Evolutionary conservation across 2,888 invertebrate species (phyloP), one percentile per base, ranked within the genome.

Genomic region (Dicranocentrus wangi): DNA sequence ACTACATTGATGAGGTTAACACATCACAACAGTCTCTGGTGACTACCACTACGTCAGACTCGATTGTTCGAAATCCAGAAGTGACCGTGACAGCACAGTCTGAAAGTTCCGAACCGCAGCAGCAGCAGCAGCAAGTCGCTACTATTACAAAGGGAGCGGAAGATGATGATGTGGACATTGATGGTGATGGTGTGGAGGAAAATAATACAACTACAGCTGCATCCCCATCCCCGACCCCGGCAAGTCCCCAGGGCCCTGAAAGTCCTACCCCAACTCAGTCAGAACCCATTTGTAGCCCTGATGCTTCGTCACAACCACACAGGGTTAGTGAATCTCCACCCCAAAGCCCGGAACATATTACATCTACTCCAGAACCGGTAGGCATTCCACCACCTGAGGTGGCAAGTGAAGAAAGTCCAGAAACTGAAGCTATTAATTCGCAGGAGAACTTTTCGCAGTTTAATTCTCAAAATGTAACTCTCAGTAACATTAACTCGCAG

Each of bases 361-460:
- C 55, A 0, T 65, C 55, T 1, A 66, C 65, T 27, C 66, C 75
- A 15, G 42, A 13, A 1, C n/a, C 19, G 2, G 39, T 19, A 17
- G 15, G 43, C 28, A 13, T 10, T 47, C n/a, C 25, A 10, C 28
- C 43, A 23, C 58, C 55, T 10, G 0, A 21, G 19, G 23, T 25
- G 7, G 3, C 7, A 1, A 42, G 19, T 7, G 39, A 19, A 3
- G 17, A 23, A 25, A 68, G 61, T 8, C 65, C 69, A 0, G 17
- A 68, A 10, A 78, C 78, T 15, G 70, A 70, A 32, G 39, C 70
- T 0, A 78, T 78, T 23, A 27, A 43, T 21, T 78, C 78, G 1
- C 78, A 78, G 32, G 78, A 78, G 8, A 55, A 71, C 47, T 78
- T 78, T 39, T 78, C 78, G 1, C 65, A 70, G 23, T 51, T 71